Conservation (phyloP, 2,113 vertebrate genomes). For the Neopipo cinnamomea region DNA sequence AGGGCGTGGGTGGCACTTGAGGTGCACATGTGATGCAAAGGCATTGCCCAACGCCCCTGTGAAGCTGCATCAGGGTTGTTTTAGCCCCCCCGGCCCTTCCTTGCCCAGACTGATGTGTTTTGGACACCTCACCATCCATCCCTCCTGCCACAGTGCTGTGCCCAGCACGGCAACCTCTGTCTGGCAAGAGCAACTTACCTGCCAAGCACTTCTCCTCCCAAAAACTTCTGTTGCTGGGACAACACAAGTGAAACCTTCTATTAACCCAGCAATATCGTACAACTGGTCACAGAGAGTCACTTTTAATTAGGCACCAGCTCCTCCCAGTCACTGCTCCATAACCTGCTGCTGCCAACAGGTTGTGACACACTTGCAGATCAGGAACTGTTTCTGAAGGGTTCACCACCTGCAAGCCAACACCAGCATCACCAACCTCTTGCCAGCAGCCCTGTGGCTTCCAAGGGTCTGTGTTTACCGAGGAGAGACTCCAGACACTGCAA, state of each 20-base stretch:
- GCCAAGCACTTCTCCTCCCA: neutral
- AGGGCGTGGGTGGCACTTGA: neutral
- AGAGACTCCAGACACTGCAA: neutral
- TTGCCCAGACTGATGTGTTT: rapidly evolving
- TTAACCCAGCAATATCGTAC: neutral
- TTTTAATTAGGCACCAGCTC: neutral
- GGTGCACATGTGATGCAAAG: neutral
- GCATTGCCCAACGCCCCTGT: neutral
- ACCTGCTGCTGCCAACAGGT: neutral
- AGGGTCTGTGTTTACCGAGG: rapidly evolving
- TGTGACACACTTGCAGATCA: neutral
- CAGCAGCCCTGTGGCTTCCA: neutral
- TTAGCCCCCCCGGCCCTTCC: neutral
- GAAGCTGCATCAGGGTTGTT: neutral
- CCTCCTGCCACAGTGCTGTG: neutral
- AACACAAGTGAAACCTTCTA: neutral
- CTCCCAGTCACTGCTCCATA: neutral
- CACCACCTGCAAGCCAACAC: neutral
- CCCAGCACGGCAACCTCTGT: neutral
- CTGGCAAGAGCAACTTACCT: neutral
- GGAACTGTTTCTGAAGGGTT: neutral
- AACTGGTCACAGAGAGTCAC: neutral
- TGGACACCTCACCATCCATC: rapidly evolving
- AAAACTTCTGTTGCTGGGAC: constrained; percentile 18
- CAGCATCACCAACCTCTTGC: neutral